These are phyloP conservation scores for Drosophila dunni DNA, from an alignment of 1,140 invertebrate genomes.

Conservation along the genomic window DNA sequence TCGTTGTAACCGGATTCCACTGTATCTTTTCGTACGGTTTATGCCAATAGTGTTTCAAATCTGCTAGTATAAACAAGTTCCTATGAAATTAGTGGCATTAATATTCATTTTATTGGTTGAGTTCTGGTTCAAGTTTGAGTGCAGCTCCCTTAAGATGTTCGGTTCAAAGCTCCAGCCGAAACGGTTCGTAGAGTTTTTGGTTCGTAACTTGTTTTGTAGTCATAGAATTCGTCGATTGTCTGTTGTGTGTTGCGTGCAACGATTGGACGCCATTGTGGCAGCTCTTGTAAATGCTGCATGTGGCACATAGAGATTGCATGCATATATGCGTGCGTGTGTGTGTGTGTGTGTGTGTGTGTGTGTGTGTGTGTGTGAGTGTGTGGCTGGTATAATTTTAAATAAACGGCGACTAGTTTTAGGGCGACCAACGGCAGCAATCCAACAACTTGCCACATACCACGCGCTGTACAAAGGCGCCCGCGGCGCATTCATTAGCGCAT, in stretches of 20 bases:
- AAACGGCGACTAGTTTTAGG: constrained; percentile 52
- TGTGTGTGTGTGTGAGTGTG: constrained; percentile 2
- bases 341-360: background rate
- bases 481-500: constrained; percentile 70
- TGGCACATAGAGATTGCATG: constrained; percentile 8
- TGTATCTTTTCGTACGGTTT: no score
- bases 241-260: constrained; percentile 10
- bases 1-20: no score
- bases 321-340: background rate
- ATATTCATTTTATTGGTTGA: no score
- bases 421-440: constrained; percentile 46
- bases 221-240: background rate
- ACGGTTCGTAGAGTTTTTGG: no score
- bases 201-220: no score
- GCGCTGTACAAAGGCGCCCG: constrained; percentile 8
- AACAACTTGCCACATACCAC: constrained; percentile 31
- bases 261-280: constrained; percentile 51
- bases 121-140: no score
- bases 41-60: no score
- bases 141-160: no score
- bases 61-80: no score
- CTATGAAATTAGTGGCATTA: no score
- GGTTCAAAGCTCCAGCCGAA: no score
- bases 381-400: constrained; percentile 47
- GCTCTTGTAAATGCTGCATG: constrained; percentile 39